phyloP scores from a whole-genome alignment of 2,888 invertebrate species.

The Tipula confusa region DNA sequence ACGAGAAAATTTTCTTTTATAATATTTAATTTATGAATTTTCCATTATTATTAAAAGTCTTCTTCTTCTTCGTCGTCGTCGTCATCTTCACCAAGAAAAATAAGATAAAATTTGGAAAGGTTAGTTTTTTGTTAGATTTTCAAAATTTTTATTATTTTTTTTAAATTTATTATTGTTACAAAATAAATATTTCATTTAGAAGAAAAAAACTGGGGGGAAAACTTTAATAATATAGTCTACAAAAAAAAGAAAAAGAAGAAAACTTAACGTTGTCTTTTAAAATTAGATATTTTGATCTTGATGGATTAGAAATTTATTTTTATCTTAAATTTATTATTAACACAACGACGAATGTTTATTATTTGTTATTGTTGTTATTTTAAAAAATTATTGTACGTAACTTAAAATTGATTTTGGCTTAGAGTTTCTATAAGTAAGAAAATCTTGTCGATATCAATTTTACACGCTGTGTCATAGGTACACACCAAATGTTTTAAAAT shows the following conservation, averaged over 20 bases:
- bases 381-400: background rate
- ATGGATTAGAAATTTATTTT: conserved; percentile 12
- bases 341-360: background rate
- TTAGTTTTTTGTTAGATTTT: conserved; percentile 20
- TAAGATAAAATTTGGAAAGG: conserved; percentile 9
- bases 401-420: background rate
- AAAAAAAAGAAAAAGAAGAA: background rate
- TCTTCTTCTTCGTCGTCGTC: background rate
- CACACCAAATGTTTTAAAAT: background rate
- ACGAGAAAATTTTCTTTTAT: background rate
- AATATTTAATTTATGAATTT: background rate
- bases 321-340: background rate
- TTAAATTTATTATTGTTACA: background rate
- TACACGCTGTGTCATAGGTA: background rate
- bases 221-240: too few relatives aligned
- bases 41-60: background rate
- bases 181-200: background rate
- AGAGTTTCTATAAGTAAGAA: background rate
- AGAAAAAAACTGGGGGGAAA: background rate
- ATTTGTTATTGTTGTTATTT: background rate
- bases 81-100: background rate
- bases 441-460: background rate
- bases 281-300: conserved; percentile 25
- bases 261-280: background rate
- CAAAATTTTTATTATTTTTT: background rate